A percentile compares a stretch with the other conserved stretches of the same genome.
Evolutionary conservation across 2,888 invertebrate species (phyloP).

Genomic region (Cheilosia soror): DNA sequence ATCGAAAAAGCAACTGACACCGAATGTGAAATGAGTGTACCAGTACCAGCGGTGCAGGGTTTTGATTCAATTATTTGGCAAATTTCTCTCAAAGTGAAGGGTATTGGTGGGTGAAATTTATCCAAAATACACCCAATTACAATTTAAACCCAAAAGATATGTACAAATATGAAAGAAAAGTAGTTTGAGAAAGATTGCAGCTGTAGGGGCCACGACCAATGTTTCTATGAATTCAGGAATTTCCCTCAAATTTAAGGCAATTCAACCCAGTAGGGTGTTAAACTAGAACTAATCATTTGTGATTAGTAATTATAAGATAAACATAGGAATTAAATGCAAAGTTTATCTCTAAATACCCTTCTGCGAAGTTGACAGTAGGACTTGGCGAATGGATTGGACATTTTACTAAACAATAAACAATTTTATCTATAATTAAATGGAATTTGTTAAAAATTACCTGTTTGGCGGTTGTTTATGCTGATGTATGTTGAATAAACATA

Average conservation of each 20-base stretch:
- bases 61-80: conserved; percentile 32
- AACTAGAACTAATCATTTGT: not conserved
- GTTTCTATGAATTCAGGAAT: not conserved
- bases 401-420: not conserved
- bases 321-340: conserved; percentile 11
- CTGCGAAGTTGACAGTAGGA: conserved; percentile 45
- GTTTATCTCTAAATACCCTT: conserved; percentile 47
- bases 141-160: conserved; percentile 10
- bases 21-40: conserved; percentile 36
- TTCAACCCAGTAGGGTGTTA: not conserved
- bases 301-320: not conserved
- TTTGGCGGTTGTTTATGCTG: conserved; percentile 34
- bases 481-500: conserved; percentile 19
- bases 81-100: conserved; percentile 35
- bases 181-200: conserved; percentile 6
- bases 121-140: not conserved
- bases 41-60: conserved; percentile 32
- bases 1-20: conserved; percentile 73
- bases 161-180: not conserved
- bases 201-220: conserved; percentile 20
- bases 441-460: conserved; percentile 58
- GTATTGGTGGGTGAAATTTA: conserved; percentile 19
- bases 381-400: conserved; percentile 42
- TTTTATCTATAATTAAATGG: not conserved
- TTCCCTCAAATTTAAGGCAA: not conserved